Conservation (phyloP, 1,140 invertebrate genomes). For the Parapsyche elsis region DNA sequence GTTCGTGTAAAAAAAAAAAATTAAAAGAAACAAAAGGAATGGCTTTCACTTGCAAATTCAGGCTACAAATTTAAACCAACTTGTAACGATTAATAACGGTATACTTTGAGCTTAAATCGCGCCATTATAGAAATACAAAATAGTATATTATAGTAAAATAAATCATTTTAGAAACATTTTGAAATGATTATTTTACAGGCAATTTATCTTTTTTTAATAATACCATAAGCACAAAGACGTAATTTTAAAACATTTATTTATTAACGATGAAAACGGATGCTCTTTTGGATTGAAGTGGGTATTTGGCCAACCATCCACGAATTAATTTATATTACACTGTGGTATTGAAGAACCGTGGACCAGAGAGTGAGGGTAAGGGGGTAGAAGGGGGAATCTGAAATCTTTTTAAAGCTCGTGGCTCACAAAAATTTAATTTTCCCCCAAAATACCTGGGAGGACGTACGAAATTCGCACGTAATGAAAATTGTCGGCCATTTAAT, state of each 20-base stretch:
- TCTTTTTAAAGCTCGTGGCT: no score
- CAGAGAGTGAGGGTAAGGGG: no score
- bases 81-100: conserved; percentile 13
- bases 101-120: neutral
- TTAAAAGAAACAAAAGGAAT: conserved; percentile 16
- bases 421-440: conserved; percentile 19
- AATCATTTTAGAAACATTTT: no score
- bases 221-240: neutral
- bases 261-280: neutral
- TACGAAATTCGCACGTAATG: neutral
- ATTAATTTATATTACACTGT: conserved; percentile 2
- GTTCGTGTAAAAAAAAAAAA: neutral
- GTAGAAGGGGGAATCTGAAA: no score
- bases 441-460: conserved; percentile 8
- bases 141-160: no score
- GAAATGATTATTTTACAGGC: neutral
- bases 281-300: neutral
- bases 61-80: conserved; percentile 11
- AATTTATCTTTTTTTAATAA: neutral
- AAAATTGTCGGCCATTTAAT: conserved; percentile 10
- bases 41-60: conserved; percentile 16
- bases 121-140: neutral
- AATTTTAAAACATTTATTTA: conserved; percentile 1
- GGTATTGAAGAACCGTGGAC: no score
- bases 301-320: neutral